Conservation (phyloP, 2,113 vertebrate genomes). For the Butorides virescens region DNA sequence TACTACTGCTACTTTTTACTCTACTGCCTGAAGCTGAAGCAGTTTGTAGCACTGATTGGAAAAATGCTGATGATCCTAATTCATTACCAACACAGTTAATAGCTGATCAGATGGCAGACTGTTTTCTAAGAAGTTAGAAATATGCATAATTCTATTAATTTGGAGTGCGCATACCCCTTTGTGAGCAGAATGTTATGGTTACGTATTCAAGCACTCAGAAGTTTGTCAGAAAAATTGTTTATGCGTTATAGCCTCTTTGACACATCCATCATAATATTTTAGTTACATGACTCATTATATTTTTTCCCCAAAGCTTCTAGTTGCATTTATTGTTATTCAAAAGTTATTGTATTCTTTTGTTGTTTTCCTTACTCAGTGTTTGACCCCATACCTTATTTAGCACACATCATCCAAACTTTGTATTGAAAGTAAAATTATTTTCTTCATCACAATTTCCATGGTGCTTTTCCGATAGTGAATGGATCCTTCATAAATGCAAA, state of each 20-base stretch:
- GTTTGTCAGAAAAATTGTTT: conserved; percentile 3
- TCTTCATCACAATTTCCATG: not conserved
- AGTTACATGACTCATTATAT: not conserved
- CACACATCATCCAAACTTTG: not conserved
- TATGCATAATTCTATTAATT: conserved; percentile 3
- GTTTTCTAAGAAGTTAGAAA: conserved; percentile 2
- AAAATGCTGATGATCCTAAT: conserved; percentile 2
- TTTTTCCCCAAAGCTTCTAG: not conserved
- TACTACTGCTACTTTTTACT: not conserved
- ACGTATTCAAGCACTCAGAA: not conserved
- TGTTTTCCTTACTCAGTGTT: not conserved
- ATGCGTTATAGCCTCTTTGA: not conserved
- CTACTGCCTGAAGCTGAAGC: not conserved
- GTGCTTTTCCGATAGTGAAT: not conserved
- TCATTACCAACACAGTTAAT: not conserved
- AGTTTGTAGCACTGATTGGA: not conserved
- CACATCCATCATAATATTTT: not conserved
- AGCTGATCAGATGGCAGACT: not conserved
- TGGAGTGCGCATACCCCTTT: not conserved
- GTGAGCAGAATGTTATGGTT: not conserved
- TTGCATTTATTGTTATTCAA: not conserved
- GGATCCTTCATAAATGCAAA: not conserved
- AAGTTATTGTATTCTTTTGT: not conserved
- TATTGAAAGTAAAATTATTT: not conserved
- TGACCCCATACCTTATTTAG: not conserved